A percentile compares a stretch with the other conserved stretches of the same genome.
Evolutionary conservation across 2,797 vertebrate genomes (phyloP).

Genomic region (Tenualosa ilisha): DNA sequence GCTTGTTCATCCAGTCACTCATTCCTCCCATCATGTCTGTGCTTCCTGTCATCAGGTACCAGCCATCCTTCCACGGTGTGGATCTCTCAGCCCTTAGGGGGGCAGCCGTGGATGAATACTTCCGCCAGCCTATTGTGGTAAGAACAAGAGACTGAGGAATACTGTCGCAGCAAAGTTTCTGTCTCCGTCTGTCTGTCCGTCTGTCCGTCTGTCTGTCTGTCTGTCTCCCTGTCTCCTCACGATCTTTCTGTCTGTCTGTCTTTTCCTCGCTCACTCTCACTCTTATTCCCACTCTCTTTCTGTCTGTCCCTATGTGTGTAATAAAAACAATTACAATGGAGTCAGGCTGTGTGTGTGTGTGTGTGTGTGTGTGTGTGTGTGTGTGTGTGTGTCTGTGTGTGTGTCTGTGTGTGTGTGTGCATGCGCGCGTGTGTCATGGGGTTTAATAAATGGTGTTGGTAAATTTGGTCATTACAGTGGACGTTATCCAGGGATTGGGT

Average conservation of each 20-base stretch:
- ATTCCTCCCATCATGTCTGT: background rate
- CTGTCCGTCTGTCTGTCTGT: background rate
- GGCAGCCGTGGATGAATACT: slow-evolving; percentile 94
- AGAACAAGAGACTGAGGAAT: slow-evolving; percentile 32
- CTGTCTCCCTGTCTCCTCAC: background rate
- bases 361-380: no score
- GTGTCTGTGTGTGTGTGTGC: background rate
- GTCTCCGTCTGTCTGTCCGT: background rate
- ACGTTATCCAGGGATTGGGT: background rate
- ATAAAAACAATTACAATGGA: background rate
- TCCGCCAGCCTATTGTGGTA: slow-evolving; percentile 95
- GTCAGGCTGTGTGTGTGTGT: background rate
- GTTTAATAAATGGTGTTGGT: background rate
- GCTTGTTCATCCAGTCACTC: background rate
- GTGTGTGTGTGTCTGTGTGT: no score
- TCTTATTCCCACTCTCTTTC: background rate
- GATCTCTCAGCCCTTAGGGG: slow-evolving; percentile 94
- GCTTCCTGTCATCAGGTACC: slow-evolving; percentile 79
- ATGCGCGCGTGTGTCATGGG: no score
- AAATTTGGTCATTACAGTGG: background rate
- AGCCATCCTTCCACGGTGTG: slow-evolving; percentile 94
- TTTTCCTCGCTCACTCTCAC: background rate
- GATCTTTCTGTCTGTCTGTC: background rate
- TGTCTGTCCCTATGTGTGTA: background rate
- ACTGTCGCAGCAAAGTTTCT: background rate